A percentile compares a stretch with the other conserved stretches of the same genome.
Evolutionary conservation across 2,797 vertebrate genomes (phyloP).

Genomic region (Halcyon chelicuti): DNA sequence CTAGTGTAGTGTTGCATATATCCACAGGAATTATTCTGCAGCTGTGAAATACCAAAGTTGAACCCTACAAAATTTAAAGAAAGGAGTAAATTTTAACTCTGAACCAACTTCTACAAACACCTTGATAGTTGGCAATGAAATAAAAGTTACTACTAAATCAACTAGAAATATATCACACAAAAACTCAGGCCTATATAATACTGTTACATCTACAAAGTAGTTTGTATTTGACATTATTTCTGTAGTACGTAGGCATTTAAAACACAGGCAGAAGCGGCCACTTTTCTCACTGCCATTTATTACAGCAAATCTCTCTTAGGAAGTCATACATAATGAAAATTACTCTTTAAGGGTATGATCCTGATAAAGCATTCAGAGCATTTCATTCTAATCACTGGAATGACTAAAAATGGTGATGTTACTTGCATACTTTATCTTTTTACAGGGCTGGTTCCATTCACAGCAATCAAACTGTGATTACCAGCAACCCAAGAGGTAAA

Average conservation of each 20-base stretch:
- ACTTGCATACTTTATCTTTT: background rate
- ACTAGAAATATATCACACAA: background rate
- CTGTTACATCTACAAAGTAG: background rate
- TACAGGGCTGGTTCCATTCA: slow-evolving; percentile 2
- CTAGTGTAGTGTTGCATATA: background rate
- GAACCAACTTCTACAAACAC: background rate
- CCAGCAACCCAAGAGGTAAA: slow-evolving; percentile 38
- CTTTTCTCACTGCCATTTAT: background rate
- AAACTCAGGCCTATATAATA: background rate
- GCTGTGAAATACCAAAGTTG: background rate
- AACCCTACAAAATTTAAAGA: background rate
- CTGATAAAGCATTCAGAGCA: background rate
- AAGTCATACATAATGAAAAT: slow-evolving; percentile 42
- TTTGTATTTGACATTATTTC: background rate
- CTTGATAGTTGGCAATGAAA: background rate
- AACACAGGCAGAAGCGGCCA: background rate
- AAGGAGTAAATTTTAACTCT: background rate
- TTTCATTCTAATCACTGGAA: background rate
- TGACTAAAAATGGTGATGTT: background rate
- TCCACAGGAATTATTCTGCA: background rate
- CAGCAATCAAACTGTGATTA: slow-evolving; percentile 52
- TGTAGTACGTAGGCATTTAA: slow-evolving; percentile 8
- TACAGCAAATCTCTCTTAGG: slow-evolving; percentile 38
- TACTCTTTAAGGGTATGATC: slow-evolving; percentile 34
- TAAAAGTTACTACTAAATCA: background rate